Conservation (phyloP, 1,140 invertebrate genomes). For the Habropoda laboriosa region DNA sequence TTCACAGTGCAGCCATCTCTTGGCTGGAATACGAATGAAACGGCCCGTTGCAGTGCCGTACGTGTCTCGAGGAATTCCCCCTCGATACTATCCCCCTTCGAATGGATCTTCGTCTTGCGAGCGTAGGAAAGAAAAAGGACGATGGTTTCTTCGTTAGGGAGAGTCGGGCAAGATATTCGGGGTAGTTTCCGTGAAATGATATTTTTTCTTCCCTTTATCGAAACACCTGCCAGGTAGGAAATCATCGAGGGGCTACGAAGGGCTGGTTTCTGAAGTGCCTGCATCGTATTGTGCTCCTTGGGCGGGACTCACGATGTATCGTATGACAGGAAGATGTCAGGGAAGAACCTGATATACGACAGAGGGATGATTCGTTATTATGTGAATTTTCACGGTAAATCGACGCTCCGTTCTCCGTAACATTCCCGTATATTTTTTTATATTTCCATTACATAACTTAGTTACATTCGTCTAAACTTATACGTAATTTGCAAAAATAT, state of each 20-base stretch:
- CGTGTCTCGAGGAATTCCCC: not conserved
- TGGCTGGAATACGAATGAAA: constrained; percentile 48
- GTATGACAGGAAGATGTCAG: constrained; percentile 72
- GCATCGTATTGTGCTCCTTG: constrained; percentile 42
- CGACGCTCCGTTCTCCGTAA: not conserved
- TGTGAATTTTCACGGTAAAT: constrained; percentile 64
- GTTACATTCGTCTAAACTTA: constrained; percentile 7
- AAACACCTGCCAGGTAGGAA: constrained; percentile 64
- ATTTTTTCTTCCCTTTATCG: constrained; percentile 7
- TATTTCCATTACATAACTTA: constrained; percentile 31
- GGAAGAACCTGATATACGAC: constrained; percentile 67
- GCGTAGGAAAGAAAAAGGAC: not conserved
- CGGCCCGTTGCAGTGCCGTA: constrained; percentile 29
- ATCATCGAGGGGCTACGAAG: constrained; percentile 40
- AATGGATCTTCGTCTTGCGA: not conserved
- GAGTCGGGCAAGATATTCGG: not conserved
- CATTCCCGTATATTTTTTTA: constrained; percentile 6
- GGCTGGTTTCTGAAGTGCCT: constrained; percentile 27
- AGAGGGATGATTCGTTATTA: constrained; percentile 72
- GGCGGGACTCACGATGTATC: constrained; percentile 63
- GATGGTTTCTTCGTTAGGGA: not conserved
- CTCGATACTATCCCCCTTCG: not conserved
- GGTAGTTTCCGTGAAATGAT: not conserved
- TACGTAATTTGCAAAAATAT: constrained; percentile 58
- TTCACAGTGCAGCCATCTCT: constrained; percentile 77